Base-by-base conservation (phyloP, 2,888 invertebrate species). In the Ischnus inquisitorius region DNA sequence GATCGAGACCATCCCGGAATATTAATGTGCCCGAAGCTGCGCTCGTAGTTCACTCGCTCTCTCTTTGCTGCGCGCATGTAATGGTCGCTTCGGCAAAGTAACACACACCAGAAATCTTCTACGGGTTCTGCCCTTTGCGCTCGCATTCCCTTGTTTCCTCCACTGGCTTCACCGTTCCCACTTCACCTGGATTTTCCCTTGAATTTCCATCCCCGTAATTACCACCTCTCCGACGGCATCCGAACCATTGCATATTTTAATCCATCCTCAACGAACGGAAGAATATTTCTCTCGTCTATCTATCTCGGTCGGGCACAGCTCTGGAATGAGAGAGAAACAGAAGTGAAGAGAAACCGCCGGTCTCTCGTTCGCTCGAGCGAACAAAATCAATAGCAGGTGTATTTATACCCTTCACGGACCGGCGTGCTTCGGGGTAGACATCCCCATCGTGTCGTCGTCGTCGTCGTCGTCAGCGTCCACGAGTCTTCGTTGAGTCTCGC, bases 1-100 rank as follows among this genome's bases (percentile, higher is more conserved):
- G 88, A 87, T 88, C 87, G 86, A 79, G 75, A 79, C 85, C 82
- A 86, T 85, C 84, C 81, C 85, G 79, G 91, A 91, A 91, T 92
- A 92, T 92, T 92, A 91, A 92, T 91, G 88, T 69, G 69, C 48
- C 71, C 67, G 46, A 65, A 57, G 51, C 39, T 46, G 19, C 41
- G 12, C 43, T 75, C 51, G 16, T n/a, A 14, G 14, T 57, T 22
- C 48, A 41, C 72, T 64, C 77, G 28, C 28, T 62, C 60, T 57
- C 60, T 74, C 57, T 19, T 67, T 67, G 10, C 19, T 43, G 14
- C 28, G 60, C 28, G 60, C 57, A 16, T 72, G 22, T 62, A 28
- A 74, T 46, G 8, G 19, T 82, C 41, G 39, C 16, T 74, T 65
- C 34, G 34, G 54, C 51, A 71, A 72, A 71, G 68, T 78, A 77